Conservation (phyloP, 1,140 invertebrate species). For the Ooceraea biroi region DNA sequence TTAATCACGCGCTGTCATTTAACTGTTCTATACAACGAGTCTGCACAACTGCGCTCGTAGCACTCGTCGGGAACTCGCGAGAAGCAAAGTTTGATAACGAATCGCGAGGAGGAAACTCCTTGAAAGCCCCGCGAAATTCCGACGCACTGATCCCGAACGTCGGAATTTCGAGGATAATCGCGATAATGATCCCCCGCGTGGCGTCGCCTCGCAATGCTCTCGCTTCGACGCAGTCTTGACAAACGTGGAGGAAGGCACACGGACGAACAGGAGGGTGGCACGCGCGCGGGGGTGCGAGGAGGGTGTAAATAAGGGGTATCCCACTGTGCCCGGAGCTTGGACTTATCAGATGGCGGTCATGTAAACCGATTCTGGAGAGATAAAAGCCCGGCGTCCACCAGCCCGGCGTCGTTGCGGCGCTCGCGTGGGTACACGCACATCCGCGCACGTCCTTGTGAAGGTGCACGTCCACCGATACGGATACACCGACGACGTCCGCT, state of each 20-base stretch:
- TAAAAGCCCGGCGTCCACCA: conserved; percentile 74
- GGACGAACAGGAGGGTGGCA: background rate
- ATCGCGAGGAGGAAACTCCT: too few relatives aligned
- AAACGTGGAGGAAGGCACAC: conserved; percentile 29
- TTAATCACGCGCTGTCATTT: too few relatives aligned
- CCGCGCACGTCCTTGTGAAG: conserved; percentile 47
- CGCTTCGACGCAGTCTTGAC: conserved; percentile 30
- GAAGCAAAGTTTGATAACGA: background rate
- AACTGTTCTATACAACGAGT: too few relatives aligned
- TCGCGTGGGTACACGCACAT: conserved; percentile 54
- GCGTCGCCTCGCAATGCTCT: conserved; percentile 8
- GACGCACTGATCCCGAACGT: background rate
- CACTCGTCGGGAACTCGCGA: too few relatives aligned
- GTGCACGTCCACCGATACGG: conserved; percentile 58
- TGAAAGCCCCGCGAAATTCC: conserved; percentile 1
- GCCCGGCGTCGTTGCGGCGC: conserved; percentile 64
- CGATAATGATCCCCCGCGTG: conserved; percentile 45
- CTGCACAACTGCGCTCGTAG: too few relatives aligned
- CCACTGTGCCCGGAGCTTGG: conserved; percentile 55
- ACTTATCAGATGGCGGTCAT: conserved; percentile 80
- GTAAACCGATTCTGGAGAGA: conserved; percentile 80
- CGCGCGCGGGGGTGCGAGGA: background rate
- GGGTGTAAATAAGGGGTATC: conserved; percentile 78
- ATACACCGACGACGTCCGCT: conserved; percentile 65
- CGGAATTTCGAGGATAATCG: conserved; percentile 29